Percentiles rank a stretch among this genome's conserved stretches.
phyloP scores from a whole-genome alignment of 2,888 invertebrate genomes.

The Caenorhabditis sp. region DNA sequence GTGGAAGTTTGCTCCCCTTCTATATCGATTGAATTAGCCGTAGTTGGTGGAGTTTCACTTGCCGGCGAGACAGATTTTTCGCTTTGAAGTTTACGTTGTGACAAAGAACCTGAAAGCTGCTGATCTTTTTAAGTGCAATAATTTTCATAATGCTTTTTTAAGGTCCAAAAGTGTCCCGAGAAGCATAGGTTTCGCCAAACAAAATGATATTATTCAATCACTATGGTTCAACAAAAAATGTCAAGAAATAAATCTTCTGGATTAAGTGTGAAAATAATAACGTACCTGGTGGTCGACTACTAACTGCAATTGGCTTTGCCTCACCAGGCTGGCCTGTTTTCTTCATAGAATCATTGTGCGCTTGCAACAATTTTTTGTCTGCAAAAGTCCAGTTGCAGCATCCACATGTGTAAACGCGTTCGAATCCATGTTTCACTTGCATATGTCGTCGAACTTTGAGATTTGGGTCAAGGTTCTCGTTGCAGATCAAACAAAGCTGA shows the following conservation, averaged over 20 bases:
- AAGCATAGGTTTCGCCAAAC: too few relatives aligned
- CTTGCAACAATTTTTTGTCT: slow-evolving; percentile 56
- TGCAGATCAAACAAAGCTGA: slow-evolving; percentile 51
- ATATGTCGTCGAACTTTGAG: slow-evolving; percentile 58
- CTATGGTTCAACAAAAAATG: not conserved
- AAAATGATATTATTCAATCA: not conserved
- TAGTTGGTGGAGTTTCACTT: not conserved
- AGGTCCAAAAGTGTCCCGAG: too few relatives aligned
- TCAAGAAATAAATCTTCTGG: not conserved
- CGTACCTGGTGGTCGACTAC: slow-evolving; percentile 38
- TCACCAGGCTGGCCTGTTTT: slow-evolving; percentile 45
- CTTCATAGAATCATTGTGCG: slow-evolving; percentile 52
- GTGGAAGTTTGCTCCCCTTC: not conserved
- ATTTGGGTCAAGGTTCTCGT: slow-evolving; percentile 39
- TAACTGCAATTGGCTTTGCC: slow-evolving; percentile 44
- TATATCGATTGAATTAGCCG: not conserved
- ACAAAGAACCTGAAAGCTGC: slow-evolving; percentile 43
- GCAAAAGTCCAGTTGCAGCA: slow-evolving; percentile 65
- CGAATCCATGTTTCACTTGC: slow-evolving; percentile 35
- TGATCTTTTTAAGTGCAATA: too few relatives aligned
- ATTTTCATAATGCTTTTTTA: too few relatives aligned
- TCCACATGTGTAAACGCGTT: slow-evolving; percentile 56
- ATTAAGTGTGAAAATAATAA: not conserved
- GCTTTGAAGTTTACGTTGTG: slow-evolving; percentile 42
- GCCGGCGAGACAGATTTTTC: slow-evolving; percentile 16